Evolutionary conservation across 2,797 vertebrate genomes (phyloP), one percentile per base, ranked within the genome.

Genomic region (Eremophila alpestris): DNA sequence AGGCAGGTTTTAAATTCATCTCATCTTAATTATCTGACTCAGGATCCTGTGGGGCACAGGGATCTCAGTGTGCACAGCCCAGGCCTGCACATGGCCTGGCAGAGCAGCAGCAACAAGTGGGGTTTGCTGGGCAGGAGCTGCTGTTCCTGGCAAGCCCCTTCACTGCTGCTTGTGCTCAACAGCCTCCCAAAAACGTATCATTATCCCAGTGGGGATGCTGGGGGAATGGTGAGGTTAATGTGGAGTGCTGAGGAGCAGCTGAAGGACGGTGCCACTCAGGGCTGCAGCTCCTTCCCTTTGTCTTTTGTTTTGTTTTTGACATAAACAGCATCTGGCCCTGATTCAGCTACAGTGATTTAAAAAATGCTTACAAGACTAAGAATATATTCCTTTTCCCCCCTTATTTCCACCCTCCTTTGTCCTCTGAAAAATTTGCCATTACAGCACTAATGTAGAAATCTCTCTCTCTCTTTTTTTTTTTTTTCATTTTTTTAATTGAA

Each of bases 271-370:
- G 85, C 64, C 0, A 2, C 1, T 15, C 30, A 6, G 71, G 49
- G 75, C 74, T 11, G 74, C 74, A 22, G 65, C 2, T 0, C 63
- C 86, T 67, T 46, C 78, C 21, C 93, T 95, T 95, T 95, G 94
- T 96, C 91, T 69, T 88, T 88, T 93, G 94, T 96, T 84, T 91
- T 58, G 38, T 12, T 83, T 90, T 30, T 11, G 51, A 76, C 52
- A 84, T 16, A 95, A 96, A 90, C 89, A 95, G 80, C 83, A 71
- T 94, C 93, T 94, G 91, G 80, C 85, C 40, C 65, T 59, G 62
- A 16, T 54, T 69, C 95, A 93, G 14, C 76, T 6, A 10, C 73
- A 90, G 58, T 12, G 46, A 78, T 48, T 67, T 43, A 85, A 85
- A 59, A 87, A 58, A 34, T 8, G 51, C 41, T 40, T 55, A 3